A percentile compares a stretch with the other conserved stretches of the same genome.
phyloP scores from a whole-genome alignment of 1,140 invertebrate species.

The Macrocentrus cingulum region DNA sequence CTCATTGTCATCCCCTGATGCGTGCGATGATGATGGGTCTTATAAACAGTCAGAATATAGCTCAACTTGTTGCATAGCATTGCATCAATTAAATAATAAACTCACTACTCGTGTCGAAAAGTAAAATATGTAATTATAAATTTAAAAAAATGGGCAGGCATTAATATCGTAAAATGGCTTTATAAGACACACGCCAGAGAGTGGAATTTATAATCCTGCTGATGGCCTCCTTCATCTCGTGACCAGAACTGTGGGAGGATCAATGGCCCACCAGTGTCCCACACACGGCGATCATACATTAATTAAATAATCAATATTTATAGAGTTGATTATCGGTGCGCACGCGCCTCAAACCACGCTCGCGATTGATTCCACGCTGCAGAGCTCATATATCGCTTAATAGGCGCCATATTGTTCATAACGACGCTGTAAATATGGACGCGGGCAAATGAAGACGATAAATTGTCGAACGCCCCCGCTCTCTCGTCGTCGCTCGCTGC shows the following conservation, averaged over 20 bases:
- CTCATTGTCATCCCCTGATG: no score
- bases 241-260: conserved; percentile 36
- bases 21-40: no score
- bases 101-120: no score
- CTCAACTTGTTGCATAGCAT: no score
- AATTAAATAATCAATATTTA: conserved; percentile 59
- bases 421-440: conserved; percentile 57
- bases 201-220: not conserved
- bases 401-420: conserved; percentile 55
- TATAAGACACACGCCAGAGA: conserved; percentile 10
- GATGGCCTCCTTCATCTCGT: not conserved
- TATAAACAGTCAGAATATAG: no score
- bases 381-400: conserved; percentile 49
- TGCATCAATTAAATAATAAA: no score
- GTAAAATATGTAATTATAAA: no score
- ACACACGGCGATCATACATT: conserved; percentile 46
- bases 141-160: no score
- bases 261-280: conserved; percentile 40
- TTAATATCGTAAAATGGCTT: not conserved
- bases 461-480: conserved; percentile 53
- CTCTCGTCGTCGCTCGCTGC: conserved; percentile 36
- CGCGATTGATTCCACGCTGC: conserved; percentile 45
- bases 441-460: conserved; percentile 55
- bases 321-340: conserved; percentile 45
- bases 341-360: conserved; percentile 29